Conservation (phyloP, 1,140 invertebrate species). For the Plectrocnemia conspersa region DNA sequence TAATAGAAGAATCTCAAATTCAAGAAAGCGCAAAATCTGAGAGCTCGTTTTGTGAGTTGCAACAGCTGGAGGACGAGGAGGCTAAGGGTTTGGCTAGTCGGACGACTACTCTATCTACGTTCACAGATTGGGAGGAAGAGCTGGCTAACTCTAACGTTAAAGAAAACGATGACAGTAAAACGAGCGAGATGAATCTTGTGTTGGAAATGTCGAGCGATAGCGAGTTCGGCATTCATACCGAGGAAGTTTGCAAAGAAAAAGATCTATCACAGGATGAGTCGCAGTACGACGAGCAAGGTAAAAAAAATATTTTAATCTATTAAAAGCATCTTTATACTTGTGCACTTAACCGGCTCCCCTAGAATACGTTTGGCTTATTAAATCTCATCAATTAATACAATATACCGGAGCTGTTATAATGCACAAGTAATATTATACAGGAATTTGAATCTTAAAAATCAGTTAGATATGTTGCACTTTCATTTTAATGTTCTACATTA, state of each 20-base stretch:
- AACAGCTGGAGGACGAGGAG: background rate
- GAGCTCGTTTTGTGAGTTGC: slow-evolving; percentile 9
- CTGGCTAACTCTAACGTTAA: slow-evolving; percentile 51
- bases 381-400: no score
- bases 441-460: no score
- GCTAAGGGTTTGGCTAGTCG: slow-evolving; percentile 1
- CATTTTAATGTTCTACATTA: background rate
- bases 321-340: no score
- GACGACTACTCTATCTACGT: slow-evolving; percentile 43
- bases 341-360: no score
- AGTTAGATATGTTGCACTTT: background rate
- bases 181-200: slow-evolving; percentile 47
- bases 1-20: slow-evolving; percentile 38
- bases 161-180: slow-evolving; percentile 43
- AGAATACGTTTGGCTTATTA: no score
- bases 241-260: slow-evolving; percentile 18
- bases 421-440: no score
- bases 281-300: slow-evolving; percentile 19
- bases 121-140: slow-evolving; percentile 57
- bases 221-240: slow-evolving; percentile 38
- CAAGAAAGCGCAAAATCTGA: slow-evolving; percentile 18
- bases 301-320: background rate
- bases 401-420: no score
- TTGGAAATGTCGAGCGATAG: slow-evolving; percentile 52
- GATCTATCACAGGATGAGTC: slow-evolving; percentile 11